Base-by-base conservation (phyloP, 2,113 vertebrate species). In the Cyprinodon variegatus region DNA sequence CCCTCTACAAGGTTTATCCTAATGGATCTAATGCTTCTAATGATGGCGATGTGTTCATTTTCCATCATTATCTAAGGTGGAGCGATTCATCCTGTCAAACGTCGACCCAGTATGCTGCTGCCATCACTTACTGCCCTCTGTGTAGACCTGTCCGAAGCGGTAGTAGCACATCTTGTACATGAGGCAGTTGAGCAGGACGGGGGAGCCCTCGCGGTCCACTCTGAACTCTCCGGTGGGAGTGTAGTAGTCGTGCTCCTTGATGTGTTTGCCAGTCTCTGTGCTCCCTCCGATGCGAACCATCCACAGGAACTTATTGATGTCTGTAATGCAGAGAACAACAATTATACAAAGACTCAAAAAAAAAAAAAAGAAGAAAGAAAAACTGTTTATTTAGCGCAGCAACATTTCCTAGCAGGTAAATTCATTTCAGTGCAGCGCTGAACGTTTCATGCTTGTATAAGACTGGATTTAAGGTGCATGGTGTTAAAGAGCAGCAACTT, bases 161-260 rank as follows among this genome's bases (percentile, higher is more conserved):
- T 99, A 99, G 94, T 99, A 99, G 92, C 98, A 99, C 98, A 99
- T 99, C 94, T 99, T 99, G 90, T 99, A 99, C 98, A 99, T 99
- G 57, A 99, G 97, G 92, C 98, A 99, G 94, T 99, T 99, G 82
- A 99, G 98, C 69, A 99, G 95, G 82, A 98, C 96, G 0, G 98
- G 98, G 6, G 98, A 99, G 29, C 98, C 98, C 83, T 99, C 98
- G 0, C 97, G 95, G 81, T 99, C 98, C 0, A 99, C 98, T 0
- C 98, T 94, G 90, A 99, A 99, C 83, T 99, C 98, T 59, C 98
- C 98, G 0, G 97, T 98, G 14, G 98, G 95, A 1, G 98, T 99
- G 91, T 99, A 99, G 81, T 99, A 99, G 92, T 99, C 98, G 0
- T 99, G 97, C 85, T 99, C 98, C 90, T 97, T 98, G 89, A 99